phyloP scores from a whole-genome alignment of 2,113 vertebrate genomes.

The Chlorodrepanis virens region DNA sequence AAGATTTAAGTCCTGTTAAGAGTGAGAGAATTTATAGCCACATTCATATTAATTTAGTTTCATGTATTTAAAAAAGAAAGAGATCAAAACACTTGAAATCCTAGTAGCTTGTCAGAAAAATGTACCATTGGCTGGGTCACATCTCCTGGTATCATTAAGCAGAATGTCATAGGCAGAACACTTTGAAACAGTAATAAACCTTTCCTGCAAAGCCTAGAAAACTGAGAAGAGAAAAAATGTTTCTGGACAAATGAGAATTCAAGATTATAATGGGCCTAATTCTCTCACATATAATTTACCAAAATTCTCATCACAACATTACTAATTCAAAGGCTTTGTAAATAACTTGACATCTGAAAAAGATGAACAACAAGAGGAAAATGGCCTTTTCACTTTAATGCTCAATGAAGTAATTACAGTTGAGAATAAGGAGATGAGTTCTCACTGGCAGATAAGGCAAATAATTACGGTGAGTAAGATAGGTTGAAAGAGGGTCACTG shows the following conservation, averaged over 20 bases:
- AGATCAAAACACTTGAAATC: slow-evolving; percentile 38
- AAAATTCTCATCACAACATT: slow-evolving; percentile 48
- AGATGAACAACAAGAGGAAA: slow-evolving; percentile 52
- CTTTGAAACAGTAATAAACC: slow-evolving; percentile 22
- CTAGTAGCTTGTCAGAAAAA: slow-evolving; percentile 38
- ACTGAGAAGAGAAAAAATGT: slow-evolving; percentile 1
- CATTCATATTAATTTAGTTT: slow-evolving; percentile 1
- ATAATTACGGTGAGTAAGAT: slow-evolving; percentile 67
- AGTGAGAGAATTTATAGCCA: not conserved
- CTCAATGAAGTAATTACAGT: slow-evolving; percentile 43
- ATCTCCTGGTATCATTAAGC: slow-evolving; percentile 26
- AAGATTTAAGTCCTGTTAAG: not conserved
- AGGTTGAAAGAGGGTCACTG: slow-evolving; percentile 66
- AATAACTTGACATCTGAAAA: slow-evolving; percentile 63
- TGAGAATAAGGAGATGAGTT: slow-evolving; percentile 34
- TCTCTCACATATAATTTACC: slow-evolving; percentile 2
- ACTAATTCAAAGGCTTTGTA: slow-evolving; percentile 57
- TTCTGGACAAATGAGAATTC: slow-evolving; percentile 48
- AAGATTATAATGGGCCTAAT: not conserved
- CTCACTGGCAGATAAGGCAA: slow-evolving; percentile 54
- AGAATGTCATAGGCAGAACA: slow-evolving; percentile 25
- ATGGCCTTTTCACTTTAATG: slow-evolving; percentile 56
- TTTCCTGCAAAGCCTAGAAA: not conserved
- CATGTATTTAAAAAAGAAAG: slow-evolving; percentile 2
- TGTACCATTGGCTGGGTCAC: slow-evolving; percentile 14